Evolutionary conservation across 1,140 invertebrate species (phyloP).

Genomic region (Palaemon carinicauda): DNA sequence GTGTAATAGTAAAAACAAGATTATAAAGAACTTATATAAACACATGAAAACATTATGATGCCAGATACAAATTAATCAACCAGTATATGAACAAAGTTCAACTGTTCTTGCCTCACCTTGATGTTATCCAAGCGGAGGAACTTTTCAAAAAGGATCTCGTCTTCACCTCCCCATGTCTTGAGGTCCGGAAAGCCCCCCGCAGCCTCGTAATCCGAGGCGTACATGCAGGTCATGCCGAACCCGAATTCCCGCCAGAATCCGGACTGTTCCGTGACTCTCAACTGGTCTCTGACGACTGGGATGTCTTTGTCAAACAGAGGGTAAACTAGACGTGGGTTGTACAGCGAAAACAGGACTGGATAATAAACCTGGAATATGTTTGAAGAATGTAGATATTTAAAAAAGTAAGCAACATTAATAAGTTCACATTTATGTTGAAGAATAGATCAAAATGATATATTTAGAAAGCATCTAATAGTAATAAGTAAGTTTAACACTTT

Average conservation of each 20-base stretch:
- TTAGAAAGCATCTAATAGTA: too few species aligned
- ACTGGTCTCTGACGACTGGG: background rate
- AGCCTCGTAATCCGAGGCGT: background rate
- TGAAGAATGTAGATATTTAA: background rate
- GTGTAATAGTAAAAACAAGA: background rate
- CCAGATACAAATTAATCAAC: too few species aligned
- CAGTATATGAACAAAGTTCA: too few species aligned
- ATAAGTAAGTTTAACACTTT: too few species aligned
- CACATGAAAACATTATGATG: too few species aligned
- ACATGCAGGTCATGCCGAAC: constrained; percentile 24
- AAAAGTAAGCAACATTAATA: too few species aligned
- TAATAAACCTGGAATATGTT: constrained; percentile 26
- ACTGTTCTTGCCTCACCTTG: background rate
- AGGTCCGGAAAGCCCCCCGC: constrained; percentile 28
- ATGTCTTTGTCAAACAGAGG: constrained; percentile 15
- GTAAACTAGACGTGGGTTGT: constrained; percentile 36
- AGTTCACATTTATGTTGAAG: too few species aligned
- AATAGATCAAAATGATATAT: too few species aligned
- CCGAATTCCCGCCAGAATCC: constrained; percentile 40
- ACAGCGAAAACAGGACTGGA: constrained; percentile 35
- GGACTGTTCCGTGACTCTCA: constrained; percentile 3
- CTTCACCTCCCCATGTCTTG: constrained; percentile 33
- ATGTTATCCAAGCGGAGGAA: constrained; percentile 11
- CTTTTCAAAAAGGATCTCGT: constrained; percentile 19
- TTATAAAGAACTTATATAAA: background rate